These are phyloP conservation scores for Oncopeltus fasciatus DNA, from an alignment of 1,140 invertebrate species.

Conservation along the genomic window DNA sequence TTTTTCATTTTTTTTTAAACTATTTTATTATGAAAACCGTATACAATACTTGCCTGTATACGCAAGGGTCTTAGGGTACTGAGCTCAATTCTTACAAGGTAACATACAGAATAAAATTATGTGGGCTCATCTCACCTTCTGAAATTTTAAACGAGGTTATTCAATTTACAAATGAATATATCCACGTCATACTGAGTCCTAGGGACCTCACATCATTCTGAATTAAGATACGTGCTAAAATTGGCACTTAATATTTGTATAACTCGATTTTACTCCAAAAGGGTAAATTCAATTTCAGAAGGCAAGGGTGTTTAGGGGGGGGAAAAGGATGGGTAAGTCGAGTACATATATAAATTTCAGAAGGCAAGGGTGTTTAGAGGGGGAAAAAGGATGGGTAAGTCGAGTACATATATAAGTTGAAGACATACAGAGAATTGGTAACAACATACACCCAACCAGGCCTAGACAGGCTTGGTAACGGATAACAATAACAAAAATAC, in stretches of 20 bases:
- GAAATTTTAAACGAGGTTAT: too few relatives aligned
- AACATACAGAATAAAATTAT: background rate
- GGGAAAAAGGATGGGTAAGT: background rate
- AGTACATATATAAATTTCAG: too few relatives aligned
- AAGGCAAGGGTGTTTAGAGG: background rate
- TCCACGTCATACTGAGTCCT: too few relatives aligned
- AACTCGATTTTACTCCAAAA: too few relatives aligned
- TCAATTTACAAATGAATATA: too few relatives aligned
- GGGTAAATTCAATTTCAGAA: too few relatives aligned
- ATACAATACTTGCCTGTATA: conserved; percentile 4
- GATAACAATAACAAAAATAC: conserved; percentile 7
- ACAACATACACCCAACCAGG: background rate
- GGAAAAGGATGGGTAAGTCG: too few relatives aligned
- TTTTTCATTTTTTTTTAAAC: background rate
- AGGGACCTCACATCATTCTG: too few relatives aligned
- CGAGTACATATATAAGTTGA: background rate
- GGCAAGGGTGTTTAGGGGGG: too few relatives aligned
- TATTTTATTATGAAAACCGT: conserved; percentile 3
- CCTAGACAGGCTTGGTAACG: background rate
- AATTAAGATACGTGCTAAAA: too few relatives aligned
- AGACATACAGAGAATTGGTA: conserved; percentile 2
- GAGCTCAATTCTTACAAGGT: conserved; percentile 7
- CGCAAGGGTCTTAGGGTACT: conserved; percentile 1
- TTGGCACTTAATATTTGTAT: too few relatives aligned
- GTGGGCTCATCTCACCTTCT: background rate